Conservation (phyloP, 2,888 invertebrate genomes). For the Clostera curtula region DNA sequence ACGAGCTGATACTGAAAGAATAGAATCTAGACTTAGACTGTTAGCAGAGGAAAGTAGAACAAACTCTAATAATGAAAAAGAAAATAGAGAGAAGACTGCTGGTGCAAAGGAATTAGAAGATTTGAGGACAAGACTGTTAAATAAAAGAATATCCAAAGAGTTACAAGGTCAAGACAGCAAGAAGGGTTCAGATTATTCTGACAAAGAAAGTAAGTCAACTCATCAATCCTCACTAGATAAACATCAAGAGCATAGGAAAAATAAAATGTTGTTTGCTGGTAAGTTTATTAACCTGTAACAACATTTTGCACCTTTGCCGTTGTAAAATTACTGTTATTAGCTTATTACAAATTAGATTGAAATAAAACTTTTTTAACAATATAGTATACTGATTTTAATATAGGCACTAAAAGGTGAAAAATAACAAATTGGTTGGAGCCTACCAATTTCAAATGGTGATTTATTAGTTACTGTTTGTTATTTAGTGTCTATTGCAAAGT, state of each 20-base stretch:
- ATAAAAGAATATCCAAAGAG: slow-evolving; percentile 81
- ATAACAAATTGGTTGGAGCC: no score
- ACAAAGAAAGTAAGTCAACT: slow-evolving; percentile 56
- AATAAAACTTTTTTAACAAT: no score
- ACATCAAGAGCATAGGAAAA: slow-evolving; percentile 76
- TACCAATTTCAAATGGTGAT: no score
- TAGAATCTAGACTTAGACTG: slow-evolving; percentile 55
- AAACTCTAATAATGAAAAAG: slow-evolving; percentile 62
- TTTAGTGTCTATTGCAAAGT: no score
- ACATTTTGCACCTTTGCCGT: slow-evolving; percentile 1
- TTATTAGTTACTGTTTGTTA: no score
- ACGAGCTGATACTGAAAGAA: slow-evolving; percentile 48
- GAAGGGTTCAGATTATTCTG: slow-evolving; percentile 59
- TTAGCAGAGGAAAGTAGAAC: slow-evolving; percentile 53
- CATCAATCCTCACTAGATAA: slow-evolving; percentile 58
- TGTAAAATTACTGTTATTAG: slow-evolving; percentile 1
- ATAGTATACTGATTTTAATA: no score
- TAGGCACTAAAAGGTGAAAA: no score
- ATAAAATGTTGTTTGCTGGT: slow-evolving; percentile 82
- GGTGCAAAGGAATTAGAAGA: slow-evolving; percentile 82
- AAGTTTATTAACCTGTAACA: slow-evolving; percentile 15
- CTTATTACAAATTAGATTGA: no score
- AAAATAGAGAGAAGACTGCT: slow-evolving; percentile 60
- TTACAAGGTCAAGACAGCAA: slow-evolving; percentile 66
- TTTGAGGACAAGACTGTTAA: slow-evolving; percentile 81